Percentiles rank a stretch among this genome's conserved stretches.
Conservation (phyloP, 2,797 vertebrate genomes). For the Silurus lanzhouensis region DNA sequence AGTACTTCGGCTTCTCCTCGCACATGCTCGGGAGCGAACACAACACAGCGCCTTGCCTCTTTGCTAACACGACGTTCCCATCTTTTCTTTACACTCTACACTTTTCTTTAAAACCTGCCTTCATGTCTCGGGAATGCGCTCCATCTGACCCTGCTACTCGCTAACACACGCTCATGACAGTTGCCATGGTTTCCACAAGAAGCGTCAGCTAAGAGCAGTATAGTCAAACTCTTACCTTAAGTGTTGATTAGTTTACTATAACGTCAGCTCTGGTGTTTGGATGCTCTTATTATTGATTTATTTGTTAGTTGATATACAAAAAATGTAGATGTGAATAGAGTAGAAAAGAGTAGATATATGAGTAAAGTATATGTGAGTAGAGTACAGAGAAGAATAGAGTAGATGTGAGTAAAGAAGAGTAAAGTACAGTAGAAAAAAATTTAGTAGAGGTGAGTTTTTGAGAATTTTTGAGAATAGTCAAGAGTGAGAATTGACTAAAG, state of each 20-base stretch:
- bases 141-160: not conserved
- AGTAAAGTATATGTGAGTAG: too few relatives aligned
- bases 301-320: not conserved
- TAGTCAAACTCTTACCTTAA: not conserved
- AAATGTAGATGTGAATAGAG: too few relatives aligned
- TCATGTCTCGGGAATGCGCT: not conserved
- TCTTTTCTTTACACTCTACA: not conserved
- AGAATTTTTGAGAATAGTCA: too few relatives aligned
- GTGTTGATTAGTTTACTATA: too few relatives aligned
- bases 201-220: not conserved
- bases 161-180: not conserved
- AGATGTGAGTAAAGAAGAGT: too few relatives aligned
- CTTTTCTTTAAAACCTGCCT: not conserved
- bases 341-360: too few relatives aligned
- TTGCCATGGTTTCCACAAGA: conserved; percentile 2
- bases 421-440: too few relatives aligned
- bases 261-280: not conserved
- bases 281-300: not conserved
- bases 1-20: not conserved
- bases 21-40: not conserved
- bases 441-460: too few relatives aligned
- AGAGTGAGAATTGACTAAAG: too few relatives aligned
- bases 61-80: not conserved
- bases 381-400: too few relatives aligned
- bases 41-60: not conserved